Evolutionary conservation across 2,888 invertebrate species (phyloP), one percentile per base, ranked within the genome.

Genomic region (Venusia cambrica): DNA sequence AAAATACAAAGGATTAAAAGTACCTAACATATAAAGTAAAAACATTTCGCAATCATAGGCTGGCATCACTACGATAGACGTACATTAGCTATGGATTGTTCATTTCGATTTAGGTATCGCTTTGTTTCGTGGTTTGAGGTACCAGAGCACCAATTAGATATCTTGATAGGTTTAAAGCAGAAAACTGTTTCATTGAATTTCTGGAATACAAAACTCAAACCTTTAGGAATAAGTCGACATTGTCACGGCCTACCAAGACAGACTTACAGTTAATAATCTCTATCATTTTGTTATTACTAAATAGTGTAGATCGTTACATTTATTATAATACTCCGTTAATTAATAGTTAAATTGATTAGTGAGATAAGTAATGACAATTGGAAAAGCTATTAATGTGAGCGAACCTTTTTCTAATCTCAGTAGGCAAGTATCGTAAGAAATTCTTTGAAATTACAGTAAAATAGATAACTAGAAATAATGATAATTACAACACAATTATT

Each of bases 181-280:
- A n/a, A n/a, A n/a, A n/a, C n/a, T n/a, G n/a, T n/a, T n/a, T n/a
- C n/a, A n/a, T n/a, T n/a, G n/a, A n/a, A n/a, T n/a, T n/a, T n/a
- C n/a, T n/a, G n/a, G n/a, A n/a, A n/a, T n/a, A n/a, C n/a, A n/a
- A n/a, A n/a, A n/a, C n/a, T n/a, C n/a, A n/a, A n/a, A n/a, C n/a
- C n/a, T n/a, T n/a, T n/a, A n/a, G n/a, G n/a, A n/a, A n/a, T n/a
- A n/a, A n/a, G n/a, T n/a, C n/a, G 73, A 74, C 70, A 75, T 73
- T 74, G 74, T 65, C 55, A 68, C 64, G 80, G 81, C 80, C 80
- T 79, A 80, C n/a, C n/a, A n/a, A n/a, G n/a, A n/a, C 56, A 42
- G 44, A 49, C 40, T 29, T 51, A 18, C 15, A 26, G 18, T 8
- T 51, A 46, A 45, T 53, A 47, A 38, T 33, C 48, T 44, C 50